Base-by-base conservation (phyloP, 2,888 invertebrate genomes). In the Parnassius apollo region DNA sequence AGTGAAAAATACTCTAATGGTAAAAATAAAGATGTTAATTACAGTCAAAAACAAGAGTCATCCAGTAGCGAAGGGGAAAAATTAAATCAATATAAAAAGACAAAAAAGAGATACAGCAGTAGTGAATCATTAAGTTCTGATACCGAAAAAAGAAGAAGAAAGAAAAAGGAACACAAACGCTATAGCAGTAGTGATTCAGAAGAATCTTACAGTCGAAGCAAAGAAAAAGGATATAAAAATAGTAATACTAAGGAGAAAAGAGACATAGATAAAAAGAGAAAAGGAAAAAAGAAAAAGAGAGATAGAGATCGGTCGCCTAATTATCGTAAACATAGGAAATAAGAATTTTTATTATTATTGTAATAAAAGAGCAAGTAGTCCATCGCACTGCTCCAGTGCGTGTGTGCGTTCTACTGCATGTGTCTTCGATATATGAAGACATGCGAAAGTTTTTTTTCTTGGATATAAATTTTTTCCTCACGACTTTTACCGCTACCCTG, bases 221-320 rank as follows among this genome's bases (percentile, higher is more conserved):
- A 61, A 72, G 56, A 84, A 71, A 76, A 66, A 67, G 89, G 85
- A 58, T 83, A 80, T 7, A 89, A 82, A 66, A 86, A 82, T 69
- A 79, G 76, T 63, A 83, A 85, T 2, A 74, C 84, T 2, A 88
- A 90, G 69, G 85, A 83, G 67, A 88, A 82, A 67, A 86, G 87
- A 71, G 93, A 93, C 68, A 93, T 88, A 69, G 93, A 92, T 70
- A 93, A 92, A 71, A 93, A 93, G 69, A 86, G 93, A 64, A 93
- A 93, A 72, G 93, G 93, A 2, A 92, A 92, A 66, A 93, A 93
- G 75, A 93, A 88, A 79, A 90, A 84, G 69, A 83, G 88, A 63
- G 91, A 93, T 63, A 85, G 91, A 70, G 93, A 91, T 74, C 87
- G 93, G 13, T 92, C 92, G 1, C 87, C 90, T 18, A 90, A 93